Evolutionary conservation across 2,888 invertebrate genomes (phyloP), one percentile per base, ranked within the genome.

Genomic region (Lithophane semibrunnea): DNA sequence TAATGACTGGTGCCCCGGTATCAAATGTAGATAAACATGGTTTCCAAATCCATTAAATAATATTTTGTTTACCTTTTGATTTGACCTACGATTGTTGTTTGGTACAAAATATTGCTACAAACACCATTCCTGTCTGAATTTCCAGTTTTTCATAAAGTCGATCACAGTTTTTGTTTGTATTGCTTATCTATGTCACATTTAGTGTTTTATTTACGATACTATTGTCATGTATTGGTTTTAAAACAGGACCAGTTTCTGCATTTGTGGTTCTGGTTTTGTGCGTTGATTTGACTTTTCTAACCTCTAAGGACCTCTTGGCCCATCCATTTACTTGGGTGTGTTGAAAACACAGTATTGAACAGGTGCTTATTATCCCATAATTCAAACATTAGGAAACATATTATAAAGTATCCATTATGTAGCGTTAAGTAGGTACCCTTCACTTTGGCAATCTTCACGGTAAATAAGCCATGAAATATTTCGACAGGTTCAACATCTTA

Each of bases 401-500:
- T 71, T 60, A 85, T 71, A 64, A 71, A 85, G 24, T 85, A 54
- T 61, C 63, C 63, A 75, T 82, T 82, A 73, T 63, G 42, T 21
- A 49, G 69, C 29, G 56, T 69, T 83, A 69, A 72, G 82, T 52
- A 52, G 18, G 52, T 73, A 85, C 86, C 86, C 64, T 82, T 83
- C 83, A 83, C 86, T 85, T 66, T 72, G 58, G 61, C 69, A 82
- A 72, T 83, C 24, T 73, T 77, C 68, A 77, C 58, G 73, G 77
- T 85, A 66, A 76, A 86, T 83, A 82, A 83, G 61, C 73, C 83
- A 73, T 82, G 68, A 71, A 77, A 71, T 70, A 70, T 77, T 83
- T 67, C 77, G 24, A 73, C 65, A 85, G 67, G 29, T 56, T 68
- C 21, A 64, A 18, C 47, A 47, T 47, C 42, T 83, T 29, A 37